Base-by-base conservation (phyloP, 2,113 vertebrate genomes). In the Cyprinodon tularosa region DNA sequence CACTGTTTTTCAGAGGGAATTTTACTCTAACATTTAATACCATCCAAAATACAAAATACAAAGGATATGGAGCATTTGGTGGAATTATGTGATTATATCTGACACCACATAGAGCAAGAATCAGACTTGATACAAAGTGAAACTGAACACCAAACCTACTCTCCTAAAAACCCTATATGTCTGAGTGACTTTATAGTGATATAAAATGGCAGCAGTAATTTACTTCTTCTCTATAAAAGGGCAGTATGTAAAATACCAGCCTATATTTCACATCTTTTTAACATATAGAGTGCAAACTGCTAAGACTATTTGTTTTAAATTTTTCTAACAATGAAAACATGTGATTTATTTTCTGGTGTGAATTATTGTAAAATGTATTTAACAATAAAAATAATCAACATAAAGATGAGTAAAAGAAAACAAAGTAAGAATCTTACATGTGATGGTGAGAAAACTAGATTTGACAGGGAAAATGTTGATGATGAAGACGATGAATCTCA, bases 161-260 rank as follows among this genome's bases (percentile, higher is more conserved):
- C 81, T 89, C 81, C 88, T 91, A 84, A 91, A 93, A 90, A 84
- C 75, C 60, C 42, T 68, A 88, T 87, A 88, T 59, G 73, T 83
- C 84, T 88, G 85, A 84, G 83, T 80, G 77, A 81, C 78, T 93
- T 90, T 91, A 91, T 87, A 70, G 80, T 38, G 66, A 42, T 78
- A 88, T 92, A 86, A 90, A 92, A 83, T 84, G 38, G 84, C 81
- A 84, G 90, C 79, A 83, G 80, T 82, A 88, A 89, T 90, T 80
- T 68, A 78, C 80, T 74, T 75, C 78, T 71, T 83, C 86, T 85
- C 82, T 81, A 78, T 91, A 86, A 93, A 88, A 81, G 81, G 84
- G 82, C 72, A 74, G 76, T 68, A 70, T 65, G 75, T 80, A 88
- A 69, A 92, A 90, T 80, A 84, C 72, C 8, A 67, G 62, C 11